Percentiles rank a stretch among this genome's conserved stretches.
Evolutionary conservation across 2,888 invertebrate species (phyloP).

Genomic region (Lasioglossum marginatum): DNA sequence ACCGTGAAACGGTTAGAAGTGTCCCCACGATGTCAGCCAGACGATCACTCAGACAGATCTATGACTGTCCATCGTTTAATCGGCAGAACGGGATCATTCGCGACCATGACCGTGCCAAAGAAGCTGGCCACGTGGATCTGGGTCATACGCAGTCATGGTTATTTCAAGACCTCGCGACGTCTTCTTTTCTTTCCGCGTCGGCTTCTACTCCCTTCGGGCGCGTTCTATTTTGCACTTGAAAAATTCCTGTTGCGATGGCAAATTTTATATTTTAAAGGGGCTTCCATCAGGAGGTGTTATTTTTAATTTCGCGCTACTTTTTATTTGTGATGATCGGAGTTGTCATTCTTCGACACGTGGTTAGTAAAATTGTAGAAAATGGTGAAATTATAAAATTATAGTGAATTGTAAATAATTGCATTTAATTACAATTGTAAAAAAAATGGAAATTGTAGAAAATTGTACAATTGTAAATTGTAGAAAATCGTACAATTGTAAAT

Average conservation of each 20-base stretch:
- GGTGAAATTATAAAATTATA: no score
- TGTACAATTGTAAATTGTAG: no score
- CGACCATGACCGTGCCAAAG: constrained; percentile 63
- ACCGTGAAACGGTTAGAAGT: constrained; percentile 6
- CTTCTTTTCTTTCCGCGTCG: constrained; percentile 31
- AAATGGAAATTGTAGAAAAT: no score
- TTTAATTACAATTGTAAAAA: no score
- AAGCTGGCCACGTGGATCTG: constrained; percentile 48
- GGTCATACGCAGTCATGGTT: constrained; percentile 53
- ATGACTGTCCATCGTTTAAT: constrained; percentile 47
- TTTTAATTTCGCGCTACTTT: no score
- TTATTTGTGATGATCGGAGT: no score
- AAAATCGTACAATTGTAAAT: no score
- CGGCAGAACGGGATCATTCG: constrained; percentile 52
- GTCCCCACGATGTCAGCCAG: constrained; percentile 15
- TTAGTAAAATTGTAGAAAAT: no score
- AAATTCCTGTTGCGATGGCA: background rate
- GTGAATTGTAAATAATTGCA: no score
- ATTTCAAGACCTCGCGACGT: constrained; percentile 45
- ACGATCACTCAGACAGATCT: constrained; percentile 40
- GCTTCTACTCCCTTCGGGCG: constrained; percentile 27
- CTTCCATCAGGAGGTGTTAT: no score
- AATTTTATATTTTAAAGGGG: background rate
- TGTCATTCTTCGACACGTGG: no score
- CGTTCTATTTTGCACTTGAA: constrained; percentile 24